Evolutionary conservation across 2,797 vertebrate genomes (phyloP).

Genomic region (Bufotes viridis): DNA sequence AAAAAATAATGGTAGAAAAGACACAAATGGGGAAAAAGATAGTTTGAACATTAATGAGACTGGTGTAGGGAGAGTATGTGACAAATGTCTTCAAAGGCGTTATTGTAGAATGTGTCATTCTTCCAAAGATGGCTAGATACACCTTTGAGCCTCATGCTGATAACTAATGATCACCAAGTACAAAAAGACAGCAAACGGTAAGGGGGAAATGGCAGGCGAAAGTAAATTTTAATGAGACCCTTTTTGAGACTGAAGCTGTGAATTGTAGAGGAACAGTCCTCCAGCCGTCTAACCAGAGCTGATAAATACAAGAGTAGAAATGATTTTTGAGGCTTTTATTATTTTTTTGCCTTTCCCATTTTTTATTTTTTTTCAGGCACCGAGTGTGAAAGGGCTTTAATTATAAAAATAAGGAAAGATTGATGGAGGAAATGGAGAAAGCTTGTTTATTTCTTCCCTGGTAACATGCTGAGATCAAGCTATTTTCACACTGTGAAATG

Average conservation of each 20-base stretch:
- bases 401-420: conserved; percentile 77
- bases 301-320: conserved; percentile 30
- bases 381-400: conserved; percentile 58
- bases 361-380: conserved; percentile 23
- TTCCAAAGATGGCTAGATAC: conserved; percentile 82
- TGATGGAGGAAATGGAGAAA: conserved; percentile 72
- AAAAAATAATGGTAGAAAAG: conserved; percentile 79
- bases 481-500: conserved; percentile 81
- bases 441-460: conserved; percentile 77
- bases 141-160: conserved; percentile 86
- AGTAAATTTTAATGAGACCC: conserved; percentile 88
- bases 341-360: conserved; percentile 7
- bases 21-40: conserved; percentile 79
- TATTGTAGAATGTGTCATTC: conserved; percentile 84
- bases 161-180: conserved; percentile 92
- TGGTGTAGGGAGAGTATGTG: conserved; percentile 92
- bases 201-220: conserved; percentile 84
- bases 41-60: conserved; percentile 94
- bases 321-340: conserved; percentile 18
- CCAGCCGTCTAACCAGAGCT: conserved; percentile 44
- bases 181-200: conserved; percentile 83
- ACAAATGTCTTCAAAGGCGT: conserved; percentile 90
- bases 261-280: conserved; percentile 63
- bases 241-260: conserved; percentile 64
- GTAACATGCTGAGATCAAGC: conserved; percentile 79